phyloP scores from a whole-genome alignment of 2,888 invertebrate species.

The Diachrysia chrysitis region DNA sequence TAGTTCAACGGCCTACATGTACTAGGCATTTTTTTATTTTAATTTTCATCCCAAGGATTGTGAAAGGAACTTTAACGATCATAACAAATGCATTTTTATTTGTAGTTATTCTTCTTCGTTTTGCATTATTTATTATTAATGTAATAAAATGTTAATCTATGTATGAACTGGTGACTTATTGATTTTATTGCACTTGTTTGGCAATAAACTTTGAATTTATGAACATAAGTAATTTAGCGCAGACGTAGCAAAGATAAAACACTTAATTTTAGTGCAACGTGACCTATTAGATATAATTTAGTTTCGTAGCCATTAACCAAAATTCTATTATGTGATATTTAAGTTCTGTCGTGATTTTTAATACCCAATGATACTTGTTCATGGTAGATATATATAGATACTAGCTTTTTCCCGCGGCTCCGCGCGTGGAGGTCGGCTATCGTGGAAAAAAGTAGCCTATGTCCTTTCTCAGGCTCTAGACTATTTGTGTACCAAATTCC shows the following conservation, averaged over 20 bases:
- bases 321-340: too few relatives aligned
- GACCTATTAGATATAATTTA: not conserved
- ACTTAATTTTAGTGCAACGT: not conserved
- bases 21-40: conserved; percentile 31
- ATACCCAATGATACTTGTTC: too few relatives aligned
- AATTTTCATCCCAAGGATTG: conserved; percentile 50
- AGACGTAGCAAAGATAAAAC: not conserved
- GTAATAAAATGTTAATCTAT: conserved; percentile 25
- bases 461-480: too few relatives aligned
- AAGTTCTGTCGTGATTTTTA: too few relatives aligned
- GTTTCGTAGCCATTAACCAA: too few relatives aligned
- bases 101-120: conserved; percentile 23
- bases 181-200: conserved; percentile 31
- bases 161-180: conserved; percentile 28
- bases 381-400: too few relatives aligned
- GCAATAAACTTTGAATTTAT: conserved; percentile 41
- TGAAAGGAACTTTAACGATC: conserved; percentile 44
- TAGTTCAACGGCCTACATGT: not conserved
- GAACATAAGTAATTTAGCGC: not conserved
- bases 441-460: too few relatives aligned
- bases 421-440: too few relatives aligned
- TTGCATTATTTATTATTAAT: conserved; percentile 18
- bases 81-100: conserved; percentile 39
- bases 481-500: too few relatives aligned
- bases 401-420: too few relatives aligned